These are phyloP conservation scores for Drosophila hamatofila DNA, from an alignment of 2,888 invertebrate species.

Conservation along the genomic window DNA sequence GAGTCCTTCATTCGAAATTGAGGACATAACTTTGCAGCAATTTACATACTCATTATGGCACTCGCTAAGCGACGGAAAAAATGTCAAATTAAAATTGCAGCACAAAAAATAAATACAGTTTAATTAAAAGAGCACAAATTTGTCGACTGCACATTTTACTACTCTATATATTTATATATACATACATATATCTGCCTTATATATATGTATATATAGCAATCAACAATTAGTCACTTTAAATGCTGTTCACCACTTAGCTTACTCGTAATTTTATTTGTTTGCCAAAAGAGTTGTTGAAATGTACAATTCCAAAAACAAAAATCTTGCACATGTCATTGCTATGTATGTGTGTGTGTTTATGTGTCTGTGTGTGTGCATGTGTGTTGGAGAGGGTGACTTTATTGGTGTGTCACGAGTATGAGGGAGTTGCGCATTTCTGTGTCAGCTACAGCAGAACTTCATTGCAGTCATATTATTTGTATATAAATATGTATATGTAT, in stretches of 20 bases:
- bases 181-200: conserved; percentile 13
- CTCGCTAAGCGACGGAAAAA: conserved; percentile 51
- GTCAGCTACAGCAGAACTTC: not conserved
- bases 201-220: conserved; percentile 27
- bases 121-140: conserved; percentile 61
- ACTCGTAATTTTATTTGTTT: conserved; percentile 44
- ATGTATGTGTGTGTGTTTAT: conserved; percentile 11
- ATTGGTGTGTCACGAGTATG: not conserved
- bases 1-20: conserved; percentile 50
- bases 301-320: conserved; percentile 45
- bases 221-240: conserved; percentile 50
- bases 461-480: not conserved
- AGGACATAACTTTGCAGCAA: conserved; percentile 74
- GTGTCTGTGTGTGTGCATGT: not conserved
- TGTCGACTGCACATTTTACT: conserved; percentile 5
- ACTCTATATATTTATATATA: not conserved
- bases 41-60: conserved; percentile 77
- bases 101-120: conserved; percentile 46
- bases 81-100: conserved; percentile 44
- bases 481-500: too few species aligned
- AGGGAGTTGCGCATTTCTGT: not conserved
- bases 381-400: conserved; percentile 3
- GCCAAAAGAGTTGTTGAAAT: conserved; percentile 55
- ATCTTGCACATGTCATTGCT: conserved; percentile 31
- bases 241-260: conserved; percentile 23